Conservation (phyloP, 2,113 vertebrate genomes). For the Sinocyclocheilus rhinocerous region DNA sequence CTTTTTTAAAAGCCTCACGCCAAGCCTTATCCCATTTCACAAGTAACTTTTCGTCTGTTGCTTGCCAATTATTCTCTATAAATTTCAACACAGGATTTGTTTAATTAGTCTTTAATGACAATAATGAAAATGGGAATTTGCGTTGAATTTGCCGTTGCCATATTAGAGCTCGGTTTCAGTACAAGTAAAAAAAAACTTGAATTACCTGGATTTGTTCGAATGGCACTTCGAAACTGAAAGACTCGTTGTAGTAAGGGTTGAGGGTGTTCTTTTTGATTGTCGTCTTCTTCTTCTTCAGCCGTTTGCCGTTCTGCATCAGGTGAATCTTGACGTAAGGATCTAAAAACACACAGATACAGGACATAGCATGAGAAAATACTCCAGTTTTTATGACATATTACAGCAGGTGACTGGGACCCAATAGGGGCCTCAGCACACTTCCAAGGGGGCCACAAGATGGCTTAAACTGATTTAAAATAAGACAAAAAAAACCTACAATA, state of each 20-base stretch:
- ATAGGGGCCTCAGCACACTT: not conserved
- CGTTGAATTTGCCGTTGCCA: not conserved
- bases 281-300: slow-evolving; percentile 99
- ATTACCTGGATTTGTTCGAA: slow-evolving; percentile 99
- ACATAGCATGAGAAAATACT: not conserved
- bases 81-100: not conserved
- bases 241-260: slow-evolving; percentile 99
- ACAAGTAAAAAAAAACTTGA: not conserved
- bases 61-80: not conserved
- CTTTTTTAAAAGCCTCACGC: slow-evolving; percentile 1
- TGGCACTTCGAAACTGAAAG: slow-evolving; percentile 99
- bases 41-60: not conserved
- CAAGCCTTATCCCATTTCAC: not conserved
- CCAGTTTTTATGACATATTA: not conserved
- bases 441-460: not conserved
- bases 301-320: slow-evolving; percentile 98
- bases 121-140: not conserved
- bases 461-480: not conserved
- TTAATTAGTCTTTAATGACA: not conserved
- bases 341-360: slow-evolving; percentile 63
- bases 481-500: too few relatives aligned
- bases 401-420: not conserved
- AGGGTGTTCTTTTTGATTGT: slow-evolving; percentile 99
- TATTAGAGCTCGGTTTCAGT: not conserved
- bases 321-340: slow-evolving; percentile 99